Evolutionary conservation across 2,888 invertebrate species (phyloP).

Genomic region (Coelopa pilipes): DNA sequence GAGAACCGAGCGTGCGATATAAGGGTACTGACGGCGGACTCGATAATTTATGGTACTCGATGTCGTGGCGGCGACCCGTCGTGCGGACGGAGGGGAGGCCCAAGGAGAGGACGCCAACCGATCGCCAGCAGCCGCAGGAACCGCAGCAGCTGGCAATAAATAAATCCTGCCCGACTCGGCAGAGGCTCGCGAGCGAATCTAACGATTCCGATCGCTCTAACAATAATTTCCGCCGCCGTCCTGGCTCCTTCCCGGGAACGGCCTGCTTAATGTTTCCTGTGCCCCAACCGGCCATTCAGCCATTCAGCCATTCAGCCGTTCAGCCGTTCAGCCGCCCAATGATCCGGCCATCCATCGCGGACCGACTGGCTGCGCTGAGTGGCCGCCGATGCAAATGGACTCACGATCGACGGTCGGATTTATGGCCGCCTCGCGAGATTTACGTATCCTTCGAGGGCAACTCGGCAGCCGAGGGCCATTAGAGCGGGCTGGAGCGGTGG

Average conservation of each 20-base stretch:
- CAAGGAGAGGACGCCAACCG: neutral
- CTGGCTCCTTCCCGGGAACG: neutral
- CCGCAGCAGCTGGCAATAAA: constrained; percentile 13
- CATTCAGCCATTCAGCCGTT: no score
- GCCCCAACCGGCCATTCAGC: constrained; percentile 13
- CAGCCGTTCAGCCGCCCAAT: no score
- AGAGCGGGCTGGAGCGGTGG: neutral
- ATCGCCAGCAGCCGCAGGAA: constrained; percentile 1
- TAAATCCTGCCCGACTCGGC: neutral
- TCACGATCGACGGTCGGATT: constrained; percentile 53
- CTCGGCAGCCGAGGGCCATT: neutral
- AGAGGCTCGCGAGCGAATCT: neutral
- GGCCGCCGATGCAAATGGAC: constrained; percentile 41
- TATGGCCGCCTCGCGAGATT: constrained; percentile 60
- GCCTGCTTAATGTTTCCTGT: constrained; percentile 42
- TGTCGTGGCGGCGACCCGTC: no score
- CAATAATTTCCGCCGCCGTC: constrained; percentile 8
- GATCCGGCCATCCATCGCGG: no score
- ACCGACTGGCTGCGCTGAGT: no score
- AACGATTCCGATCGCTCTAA: constrained; percentile 14
- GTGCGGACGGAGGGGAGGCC: neutral
- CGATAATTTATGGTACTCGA: no score
- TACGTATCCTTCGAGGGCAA: constrained; percentile 58
- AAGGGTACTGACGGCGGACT: no score
- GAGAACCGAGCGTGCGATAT: no score